These are phyloP conservation scores for Mythimna loreyi DNA, from an alignment of 2,888 invertebrate genomes.

Conservation along the genomic window DNA sequence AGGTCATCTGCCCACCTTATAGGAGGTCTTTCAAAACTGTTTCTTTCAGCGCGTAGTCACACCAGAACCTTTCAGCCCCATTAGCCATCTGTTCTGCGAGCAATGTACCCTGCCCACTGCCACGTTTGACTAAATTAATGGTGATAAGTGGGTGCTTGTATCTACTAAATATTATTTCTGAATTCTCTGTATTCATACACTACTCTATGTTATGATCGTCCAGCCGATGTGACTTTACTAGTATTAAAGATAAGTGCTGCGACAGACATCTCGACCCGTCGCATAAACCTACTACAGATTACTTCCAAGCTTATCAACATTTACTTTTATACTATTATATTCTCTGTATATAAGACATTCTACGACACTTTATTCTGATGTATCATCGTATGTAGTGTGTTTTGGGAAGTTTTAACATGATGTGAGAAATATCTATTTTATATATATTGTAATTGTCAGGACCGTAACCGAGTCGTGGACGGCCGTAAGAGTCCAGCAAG, in stretches of 20 bases:
- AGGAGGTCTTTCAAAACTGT: too few species aligned
- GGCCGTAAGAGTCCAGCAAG: too few species aligned
- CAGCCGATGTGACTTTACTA: conserved; percentile 72
- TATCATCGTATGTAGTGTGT: neutral
- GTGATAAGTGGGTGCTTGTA: too few species aligned
- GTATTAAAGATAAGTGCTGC: conserved; percentile 75
- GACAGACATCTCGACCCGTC: conserved; percentile 69
- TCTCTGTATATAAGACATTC: conserved; percentile 14
- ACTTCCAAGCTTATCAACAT: conserved; percentile 66
- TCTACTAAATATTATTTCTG: neutral
- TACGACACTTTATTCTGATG: neutral
- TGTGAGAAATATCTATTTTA: neutral
- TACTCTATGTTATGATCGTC: conserved; percentile 66
- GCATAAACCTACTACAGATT: conserved; percentile 73
- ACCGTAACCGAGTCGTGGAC: too few species aligned
- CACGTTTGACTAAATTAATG: neutral
- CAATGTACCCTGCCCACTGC: too few species aligned
- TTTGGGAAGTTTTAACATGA: neutral
- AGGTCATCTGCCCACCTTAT: too few species aligned
- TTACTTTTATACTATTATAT: conserved; percentile 54
- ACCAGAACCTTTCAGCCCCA: too few species aligned
- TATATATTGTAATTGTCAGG: too few species aligned
- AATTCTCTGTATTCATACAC: conserved; percentile 19
- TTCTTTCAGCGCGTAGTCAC: too few species aligned
- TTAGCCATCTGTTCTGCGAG: too few species aligned